phyloP scores from a whole-genome alignment of 2,113 vertebrate genomes.

The Lontra canadensis region DNA sequence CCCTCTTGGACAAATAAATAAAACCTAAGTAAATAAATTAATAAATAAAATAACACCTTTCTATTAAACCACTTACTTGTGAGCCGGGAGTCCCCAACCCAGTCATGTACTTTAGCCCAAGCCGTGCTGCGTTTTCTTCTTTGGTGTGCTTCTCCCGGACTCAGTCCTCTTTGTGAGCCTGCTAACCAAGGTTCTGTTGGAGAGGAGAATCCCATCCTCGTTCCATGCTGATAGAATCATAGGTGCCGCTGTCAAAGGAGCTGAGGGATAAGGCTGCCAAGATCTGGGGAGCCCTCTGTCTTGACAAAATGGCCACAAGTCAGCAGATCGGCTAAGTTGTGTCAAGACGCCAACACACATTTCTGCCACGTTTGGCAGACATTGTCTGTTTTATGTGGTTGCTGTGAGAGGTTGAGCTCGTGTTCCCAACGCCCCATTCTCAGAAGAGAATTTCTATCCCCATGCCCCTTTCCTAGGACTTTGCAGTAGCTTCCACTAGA shows the following conservation, averaged over 20 bases:
- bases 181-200: not conserved
- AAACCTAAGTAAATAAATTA: no score
- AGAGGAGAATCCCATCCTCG: not conserved
- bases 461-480: not conserved
- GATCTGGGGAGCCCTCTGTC: not conserved
- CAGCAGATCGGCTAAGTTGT: not conserved
- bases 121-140: not conserved
- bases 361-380: not conserved
- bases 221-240: not conserved
- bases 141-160: not conserved
- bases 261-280: not conserved
- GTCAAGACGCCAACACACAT: not conserved
- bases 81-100: not conserved
- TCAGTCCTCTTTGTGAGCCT: not conserved
- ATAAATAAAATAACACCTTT: not conserved
- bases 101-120: not conserved
- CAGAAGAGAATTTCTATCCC: not conserved
- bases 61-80: not conserved
- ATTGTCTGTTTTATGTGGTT: not conserved
- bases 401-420: not conserved
- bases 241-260: not conserved
- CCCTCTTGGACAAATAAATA: not conserved
- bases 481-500: not conserved
- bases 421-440: not conserved
- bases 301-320: not conserved